phyloP scores from a whole-genome alignment of 2,113 vertebrate genomes.

The Elaphurus davidianus region DNA sequence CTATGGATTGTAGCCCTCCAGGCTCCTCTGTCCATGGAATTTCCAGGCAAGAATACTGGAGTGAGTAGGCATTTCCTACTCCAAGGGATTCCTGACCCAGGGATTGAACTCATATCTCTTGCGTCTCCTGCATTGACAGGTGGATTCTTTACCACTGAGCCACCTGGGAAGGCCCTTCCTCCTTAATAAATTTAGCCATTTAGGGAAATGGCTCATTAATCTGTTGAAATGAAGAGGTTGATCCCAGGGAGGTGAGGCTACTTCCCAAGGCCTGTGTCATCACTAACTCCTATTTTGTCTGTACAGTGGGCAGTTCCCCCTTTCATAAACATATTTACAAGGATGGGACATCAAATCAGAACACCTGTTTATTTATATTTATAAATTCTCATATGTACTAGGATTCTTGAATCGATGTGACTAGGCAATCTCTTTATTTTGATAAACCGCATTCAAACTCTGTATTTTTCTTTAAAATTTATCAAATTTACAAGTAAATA shows the following conservation, averaged over 20 bases:
- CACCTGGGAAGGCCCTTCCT: not conserved
- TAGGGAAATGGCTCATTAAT: not conserved
- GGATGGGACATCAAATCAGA: not conserved
- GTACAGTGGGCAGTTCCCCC: not conserved
- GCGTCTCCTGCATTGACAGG: not conserved
- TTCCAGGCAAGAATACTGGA: not conserved
- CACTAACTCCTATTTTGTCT: not conserved
- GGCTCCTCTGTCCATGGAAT: not conserved
- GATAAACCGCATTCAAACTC: not conserved
- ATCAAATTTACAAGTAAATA: not conserved
- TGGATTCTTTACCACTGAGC: not conserved
- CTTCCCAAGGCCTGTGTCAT: not conserved
- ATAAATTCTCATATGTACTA: not conserved
- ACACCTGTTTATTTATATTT: not conserved
- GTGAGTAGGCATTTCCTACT: not conserved
- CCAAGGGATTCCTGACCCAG: not conserved
- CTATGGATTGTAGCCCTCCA: not conserved
- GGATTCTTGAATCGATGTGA: not conserved
- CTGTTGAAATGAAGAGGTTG: not conserved
- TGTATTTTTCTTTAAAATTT: not conserved
- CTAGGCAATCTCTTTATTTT: not conserved
- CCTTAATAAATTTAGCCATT: not conserved
- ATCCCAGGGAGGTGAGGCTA: not conserved
- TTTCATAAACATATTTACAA: not conserved
- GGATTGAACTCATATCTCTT: not conserved